Conservation (phyloP, 1,140 invertebrate species). For the Ceratina australensis region DNA sequence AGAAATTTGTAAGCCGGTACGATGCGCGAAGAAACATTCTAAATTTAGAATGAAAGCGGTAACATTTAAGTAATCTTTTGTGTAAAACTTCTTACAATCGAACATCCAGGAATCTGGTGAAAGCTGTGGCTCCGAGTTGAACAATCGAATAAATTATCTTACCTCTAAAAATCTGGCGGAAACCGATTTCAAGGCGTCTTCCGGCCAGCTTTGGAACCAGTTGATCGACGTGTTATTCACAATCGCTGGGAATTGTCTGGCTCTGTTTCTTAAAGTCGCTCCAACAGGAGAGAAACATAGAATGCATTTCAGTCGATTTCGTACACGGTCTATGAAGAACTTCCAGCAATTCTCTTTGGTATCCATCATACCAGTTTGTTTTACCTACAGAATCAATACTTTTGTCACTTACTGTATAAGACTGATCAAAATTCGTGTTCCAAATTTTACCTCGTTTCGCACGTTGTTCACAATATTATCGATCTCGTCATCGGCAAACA, state of each 20-base stretch:
- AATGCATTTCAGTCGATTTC: conserved; percentile 86
- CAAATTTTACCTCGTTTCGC: conserved; percentile 92
- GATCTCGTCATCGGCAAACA: conserved; percentile 94
- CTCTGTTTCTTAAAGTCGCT: conserved; percentile 89
- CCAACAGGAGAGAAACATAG: conserved; percentile 96
- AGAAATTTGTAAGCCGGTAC: no score
- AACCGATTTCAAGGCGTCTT: conserved; percentile 93
- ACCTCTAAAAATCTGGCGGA: conserved; percentile 88
- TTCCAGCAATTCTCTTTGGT: conserved; percentile 97
- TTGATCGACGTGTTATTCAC: conserved; percentile 95
- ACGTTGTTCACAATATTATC: conserved; percentile 92
- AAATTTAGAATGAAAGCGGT: not conserved
- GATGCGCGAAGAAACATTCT: not conserved
- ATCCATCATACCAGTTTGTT: conserved; percentile 89
- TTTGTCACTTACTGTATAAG: no score
- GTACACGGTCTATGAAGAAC: conserved; percentile 95
- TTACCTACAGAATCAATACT: conserved; percentile 80
- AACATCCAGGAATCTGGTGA: no score
- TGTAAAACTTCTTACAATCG: no score
- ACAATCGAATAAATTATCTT: conserved; percentile 4
- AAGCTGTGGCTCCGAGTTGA: no score
- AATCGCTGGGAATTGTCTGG: conserved; percentile 96
- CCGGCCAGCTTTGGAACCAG: conserved; percentile 98
- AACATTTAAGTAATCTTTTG: no score
- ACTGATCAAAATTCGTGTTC: no score